These are phyloP conservation scores for Odontocerum albicorne DNA, from an alignment of 2,888 invertebrate genomes.

Conservation along the genomic window DNA sequence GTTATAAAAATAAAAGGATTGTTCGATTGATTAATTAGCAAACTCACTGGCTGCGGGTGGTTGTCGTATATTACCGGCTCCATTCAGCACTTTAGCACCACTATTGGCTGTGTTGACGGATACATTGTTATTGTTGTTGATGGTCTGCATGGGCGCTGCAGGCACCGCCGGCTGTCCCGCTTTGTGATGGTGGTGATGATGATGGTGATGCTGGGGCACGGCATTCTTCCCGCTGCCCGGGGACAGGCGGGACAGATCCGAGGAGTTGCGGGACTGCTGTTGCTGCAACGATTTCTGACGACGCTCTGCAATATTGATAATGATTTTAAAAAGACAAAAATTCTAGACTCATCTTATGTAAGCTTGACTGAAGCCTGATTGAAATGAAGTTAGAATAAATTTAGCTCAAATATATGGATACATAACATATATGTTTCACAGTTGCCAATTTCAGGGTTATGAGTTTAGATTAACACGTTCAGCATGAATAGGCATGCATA, in stretches of 20 bases:
- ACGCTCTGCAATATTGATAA: constrained; percentile 45
- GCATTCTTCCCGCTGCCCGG: constrained; percentile 3
- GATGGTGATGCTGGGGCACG: constrained; percentile 35
- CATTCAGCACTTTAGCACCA: constrained; percentile 12
- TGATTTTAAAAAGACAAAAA: background rate
- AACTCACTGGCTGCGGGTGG: constrained; percentile 1
- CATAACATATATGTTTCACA: too few relatives aligned
- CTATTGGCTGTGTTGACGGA: constrained; percentile 38
- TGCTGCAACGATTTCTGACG: constrained; percentile 45
- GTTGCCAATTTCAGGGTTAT: too few relatives aligned
- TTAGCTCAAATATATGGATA: too few relatives aligned
- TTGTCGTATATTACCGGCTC: too few relatives aligned
- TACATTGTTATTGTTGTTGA: background rate
- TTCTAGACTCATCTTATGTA: too few relatives aligned
- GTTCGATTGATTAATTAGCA: too few relatives aligned
- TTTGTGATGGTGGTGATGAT: constrained; percentile 39
- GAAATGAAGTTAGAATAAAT: too few relatives aligned
- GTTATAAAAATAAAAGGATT: too few relatives aligned
- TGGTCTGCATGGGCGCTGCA: background rate
- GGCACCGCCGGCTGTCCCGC: constrained; percentile 39
- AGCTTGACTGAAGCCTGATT: too few relatives aligned
- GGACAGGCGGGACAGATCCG: background rate
- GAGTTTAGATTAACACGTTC: too few relatives aligned
- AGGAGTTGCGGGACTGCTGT: background rate
- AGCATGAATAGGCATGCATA: too few relatives aligned